These are phyloP conservation scores for Coturnix japonica DNA, from an alignment of 2,113 vertebrate genomes.

Conservation along the genomic window DNA sequence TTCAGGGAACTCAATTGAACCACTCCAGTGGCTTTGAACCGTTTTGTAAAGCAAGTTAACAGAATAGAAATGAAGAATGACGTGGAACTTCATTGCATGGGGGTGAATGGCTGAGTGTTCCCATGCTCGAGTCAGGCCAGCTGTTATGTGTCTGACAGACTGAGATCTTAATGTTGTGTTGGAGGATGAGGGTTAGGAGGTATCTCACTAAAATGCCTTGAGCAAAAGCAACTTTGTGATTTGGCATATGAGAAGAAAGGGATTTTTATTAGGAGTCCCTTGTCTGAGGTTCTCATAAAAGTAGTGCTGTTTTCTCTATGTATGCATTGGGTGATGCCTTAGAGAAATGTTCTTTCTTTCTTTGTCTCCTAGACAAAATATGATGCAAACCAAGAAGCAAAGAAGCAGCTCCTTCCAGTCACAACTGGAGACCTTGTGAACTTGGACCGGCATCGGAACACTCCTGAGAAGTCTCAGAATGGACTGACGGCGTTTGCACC, in stretches of 20 bases:
- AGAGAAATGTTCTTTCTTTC: neutral
- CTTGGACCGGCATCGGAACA: constrained; percentile 75
- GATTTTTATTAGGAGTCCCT: neutral
- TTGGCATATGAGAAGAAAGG: neutral
- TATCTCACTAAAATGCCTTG: neutral
- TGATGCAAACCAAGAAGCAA: constrained; percentile 86
- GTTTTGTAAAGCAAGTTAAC: neutral
- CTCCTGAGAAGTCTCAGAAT: constrained; percentile 83
- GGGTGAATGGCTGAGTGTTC: fast-evolving
- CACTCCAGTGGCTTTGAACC: neutral
- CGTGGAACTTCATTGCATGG: fast-evolving
- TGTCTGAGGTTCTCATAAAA: neutral
- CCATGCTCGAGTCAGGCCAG: neutral
- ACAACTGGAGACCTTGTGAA: constrained; percentile 82
- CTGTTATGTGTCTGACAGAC: neutral
- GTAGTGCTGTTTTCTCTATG: neutral
- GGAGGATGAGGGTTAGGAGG: neutral
- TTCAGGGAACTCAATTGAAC: neutral
- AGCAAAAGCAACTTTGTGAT: neutral
- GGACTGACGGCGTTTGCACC: constrained; percentile 81
- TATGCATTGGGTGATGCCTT: fast-evolving
- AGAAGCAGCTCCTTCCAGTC: constrained; percentile 89
- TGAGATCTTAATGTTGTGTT: neutral
- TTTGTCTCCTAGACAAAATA: constrained; percentile 84
- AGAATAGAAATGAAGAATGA: fast-evolving